Evolutionary conservation across 1,140 invertebrate genomes (phyloP).

Genomic region (Anthonomus grandis): DNA sequence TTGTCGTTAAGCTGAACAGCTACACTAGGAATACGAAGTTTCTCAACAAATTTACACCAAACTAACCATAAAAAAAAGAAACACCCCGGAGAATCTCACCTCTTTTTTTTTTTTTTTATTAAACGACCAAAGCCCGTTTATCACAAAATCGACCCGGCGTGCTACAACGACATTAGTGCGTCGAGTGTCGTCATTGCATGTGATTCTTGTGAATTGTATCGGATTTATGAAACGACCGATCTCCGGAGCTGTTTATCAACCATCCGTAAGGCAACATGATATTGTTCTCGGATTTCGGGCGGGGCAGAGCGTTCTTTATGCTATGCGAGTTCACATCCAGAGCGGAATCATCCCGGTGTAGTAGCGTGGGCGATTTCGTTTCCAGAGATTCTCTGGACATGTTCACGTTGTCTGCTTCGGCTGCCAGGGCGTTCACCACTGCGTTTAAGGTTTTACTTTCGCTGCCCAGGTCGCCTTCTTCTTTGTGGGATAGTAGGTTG

Average conservation of each 20-base stretch:
- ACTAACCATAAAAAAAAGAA: too few species aligned
- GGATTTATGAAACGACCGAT: constrained; percentile 73
- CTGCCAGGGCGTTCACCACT: constrained; percentile 84
- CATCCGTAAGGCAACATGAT: constrained; percentile 61
- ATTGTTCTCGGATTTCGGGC: constrained; percentile 80
- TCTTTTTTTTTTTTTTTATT: too few species aligned
- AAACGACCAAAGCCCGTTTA: constrained; percentile 32
- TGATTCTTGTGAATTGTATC: constrained; percentile 66
- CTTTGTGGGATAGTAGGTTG: constrained; percentile 87
- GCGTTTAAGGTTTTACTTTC: constrained; percentile 89
- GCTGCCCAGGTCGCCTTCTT: constrained; percentile 81
- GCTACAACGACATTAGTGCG: constrained; percentile 56
- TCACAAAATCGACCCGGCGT: constrained; percentile 33
- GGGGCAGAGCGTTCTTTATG: constrained; percentile 62
- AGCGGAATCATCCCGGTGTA: too few species aligned
- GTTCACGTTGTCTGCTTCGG: constrained; percentile 79
- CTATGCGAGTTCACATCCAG: too few species aligned
- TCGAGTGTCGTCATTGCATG: constrained; percentile 74
- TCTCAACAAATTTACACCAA: too few species aligned
- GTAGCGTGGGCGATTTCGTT: constrained; percentile 58
- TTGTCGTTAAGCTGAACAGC: too few species aligned
- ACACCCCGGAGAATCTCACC: too few species aligned
- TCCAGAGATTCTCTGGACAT: constrained; percentile 71
- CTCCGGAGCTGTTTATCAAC: constrained; percentile 50
- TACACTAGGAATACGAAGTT: too few species aligned